Conservation (phyloP, 92 coral and sea anemone species). For the Phenganax subtilis region DNA sequence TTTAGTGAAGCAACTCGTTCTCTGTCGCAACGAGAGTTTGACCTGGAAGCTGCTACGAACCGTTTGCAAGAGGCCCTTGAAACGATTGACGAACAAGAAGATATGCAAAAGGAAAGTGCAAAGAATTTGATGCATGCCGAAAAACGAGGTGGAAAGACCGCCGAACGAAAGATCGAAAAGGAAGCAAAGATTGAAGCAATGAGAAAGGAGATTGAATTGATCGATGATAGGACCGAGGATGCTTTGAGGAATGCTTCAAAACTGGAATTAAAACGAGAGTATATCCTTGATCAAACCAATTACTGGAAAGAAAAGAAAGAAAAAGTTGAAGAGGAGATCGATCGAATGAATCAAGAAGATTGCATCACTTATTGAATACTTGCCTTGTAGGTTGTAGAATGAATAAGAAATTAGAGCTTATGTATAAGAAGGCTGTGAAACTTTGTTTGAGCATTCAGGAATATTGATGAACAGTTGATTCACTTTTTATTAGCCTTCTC, state of each 20-base stretch:
- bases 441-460: too few species aligned
- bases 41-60: conserved; percentile 9
- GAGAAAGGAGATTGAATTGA: not conserved
- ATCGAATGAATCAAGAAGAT: conserved; percentile 21
- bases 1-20: conserved; percentile 36
- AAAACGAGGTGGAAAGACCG: conserved; percentile 27
- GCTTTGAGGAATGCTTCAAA: conserved; percentile 11
- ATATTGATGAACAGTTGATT: too few species aligned
- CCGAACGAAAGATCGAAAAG: conserved; percentile 28
- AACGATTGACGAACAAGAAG: conserved; percentile 24
- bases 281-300: conserved; percentile 16
- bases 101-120: conserved; percentile 26
- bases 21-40: conserved; percentile 30
- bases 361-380: conserved; percentile 13
- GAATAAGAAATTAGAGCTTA: not conserved
- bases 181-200: conserved; percentile 2
- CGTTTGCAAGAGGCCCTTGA: conserved; percentile 11
- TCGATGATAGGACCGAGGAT: conserved; percentile 24
- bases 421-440: not conserved
- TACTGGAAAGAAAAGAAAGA: conserved; percentile 17
- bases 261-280: conserved; percentile 21
- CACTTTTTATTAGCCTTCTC: too few species aligned
- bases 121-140: conserved; percentile 9
- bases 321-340: conserved; percentile 17
- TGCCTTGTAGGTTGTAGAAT: not conserved